Percentiles rank a stretch among this genome's conserved stretches.
Conservation (phyloP, 2,113 vertebrate genomes). For the Malurus cyaneus region DNA sequence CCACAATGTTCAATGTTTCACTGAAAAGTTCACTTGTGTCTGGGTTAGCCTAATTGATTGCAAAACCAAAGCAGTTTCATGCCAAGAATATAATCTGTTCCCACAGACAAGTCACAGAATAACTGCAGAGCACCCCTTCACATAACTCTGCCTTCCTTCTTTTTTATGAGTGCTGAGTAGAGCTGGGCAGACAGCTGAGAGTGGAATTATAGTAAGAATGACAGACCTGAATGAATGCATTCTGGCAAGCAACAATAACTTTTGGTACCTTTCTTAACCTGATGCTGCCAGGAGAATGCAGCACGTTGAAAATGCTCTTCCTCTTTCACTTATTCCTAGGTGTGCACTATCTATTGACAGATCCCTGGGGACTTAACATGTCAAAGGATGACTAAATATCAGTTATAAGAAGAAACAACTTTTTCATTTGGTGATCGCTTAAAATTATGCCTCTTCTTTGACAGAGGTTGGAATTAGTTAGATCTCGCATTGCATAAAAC, state of each 20-base stretch:
- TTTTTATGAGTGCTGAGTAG: neutral
- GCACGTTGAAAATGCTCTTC: neutral
- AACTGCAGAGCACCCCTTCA: neutral
- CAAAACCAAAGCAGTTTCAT: neutral
- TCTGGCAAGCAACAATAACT: neutral
- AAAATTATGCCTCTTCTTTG: neutral
- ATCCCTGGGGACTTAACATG: neutral
- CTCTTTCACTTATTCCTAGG: neutral
- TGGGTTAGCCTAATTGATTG: neutral
- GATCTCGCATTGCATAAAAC: neutral
- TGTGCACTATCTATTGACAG: neutral
- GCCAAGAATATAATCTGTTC: neutral
- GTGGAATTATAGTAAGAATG: rapidly evolving
- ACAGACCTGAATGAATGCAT: neutral
- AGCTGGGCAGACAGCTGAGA: neutral
- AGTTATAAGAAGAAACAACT: neutral
- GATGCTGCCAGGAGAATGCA: neutral
- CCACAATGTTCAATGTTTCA: rapidly evolving
- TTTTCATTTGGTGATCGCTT: neutral
- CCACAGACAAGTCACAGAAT: neutral
- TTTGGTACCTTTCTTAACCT: neutral
- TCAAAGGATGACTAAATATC: neutral
- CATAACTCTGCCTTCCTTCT: neutral
- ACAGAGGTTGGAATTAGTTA: neutral
- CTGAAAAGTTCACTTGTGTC: neutral